phyloP scores from a whole-genome alignment of 2,113 vertebrate species.

The Oxygymnocypris stewartii region DNA sequence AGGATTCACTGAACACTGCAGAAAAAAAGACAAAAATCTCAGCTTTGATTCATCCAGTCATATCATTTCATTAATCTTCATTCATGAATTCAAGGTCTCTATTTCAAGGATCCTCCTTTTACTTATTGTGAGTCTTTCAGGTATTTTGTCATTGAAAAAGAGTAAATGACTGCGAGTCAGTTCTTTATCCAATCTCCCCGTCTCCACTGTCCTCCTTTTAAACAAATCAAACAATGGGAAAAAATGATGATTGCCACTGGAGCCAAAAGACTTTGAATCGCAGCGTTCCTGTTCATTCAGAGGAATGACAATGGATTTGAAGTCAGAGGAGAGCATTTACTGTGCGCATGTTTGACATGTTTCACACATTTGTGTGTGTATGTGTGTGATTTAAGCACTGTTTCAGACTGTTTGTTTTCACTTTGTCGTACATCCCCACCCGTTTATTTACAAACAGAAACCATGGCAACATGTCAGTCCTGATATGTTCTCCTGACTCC shows the following conservation, averaged over 20 bases:
- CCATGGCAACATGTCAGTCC: slow-evolving; percentile 63
- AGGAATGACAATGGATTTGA: slow-evolving; percentile 46
- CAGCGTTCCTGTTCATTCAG: slow-evolving; percentile 50
- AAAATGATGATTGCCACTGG: slow-evolving; percentile 50
- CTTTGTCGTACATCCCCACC: slow-evolving; percentile 54
- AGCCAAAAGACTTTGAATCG: slow-evolving; percentile 55
- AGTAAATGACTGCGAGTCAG: slow-evolving; percentile 46
- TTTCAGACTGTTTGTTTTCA: slow-evolving; percentile 51
- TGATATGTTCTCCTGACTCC: slow-evolving; percentile 65
- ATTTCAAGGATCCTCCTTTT: slow-evolving; percentile 41
- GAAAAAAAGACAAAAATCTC: slow-evolving; percentile 21
- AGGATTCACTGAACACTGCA: slow-evolving; percentile 33
- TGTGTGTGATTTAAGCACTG: slow-evolving; percentile 20
- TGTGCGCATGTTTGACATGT: slow-evolving; percentile 42
- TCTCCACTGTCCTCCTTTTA: slow-evolving; percentile 56
- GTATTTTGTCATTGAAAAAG: slow-evolving; percentile 52
- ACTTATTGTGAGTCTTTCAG: slow-evolving; percentile 46
- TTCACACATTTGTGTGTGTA: slow-evolving; percentile 16
- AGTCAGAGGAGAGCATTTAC: slow-evolving; percentile 48
- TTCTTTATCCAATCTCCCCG: slow-evolving; percentile 46
- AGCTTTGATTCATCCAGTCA: slow-evolving; percentile 47
- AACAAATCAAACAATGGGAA: slow-evolving; percentile 58
- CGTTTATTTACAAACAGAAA: slow-evolving; percentile 65
- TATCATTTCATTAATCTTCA: slow-evolving; percentile 54
- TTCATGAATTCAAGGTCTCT: slow-evolving; percentile 50